Evolutionary conservation across 2,113 vertebrate genomes (phyloP).

Genomic region (Pipa parva): DNA sequence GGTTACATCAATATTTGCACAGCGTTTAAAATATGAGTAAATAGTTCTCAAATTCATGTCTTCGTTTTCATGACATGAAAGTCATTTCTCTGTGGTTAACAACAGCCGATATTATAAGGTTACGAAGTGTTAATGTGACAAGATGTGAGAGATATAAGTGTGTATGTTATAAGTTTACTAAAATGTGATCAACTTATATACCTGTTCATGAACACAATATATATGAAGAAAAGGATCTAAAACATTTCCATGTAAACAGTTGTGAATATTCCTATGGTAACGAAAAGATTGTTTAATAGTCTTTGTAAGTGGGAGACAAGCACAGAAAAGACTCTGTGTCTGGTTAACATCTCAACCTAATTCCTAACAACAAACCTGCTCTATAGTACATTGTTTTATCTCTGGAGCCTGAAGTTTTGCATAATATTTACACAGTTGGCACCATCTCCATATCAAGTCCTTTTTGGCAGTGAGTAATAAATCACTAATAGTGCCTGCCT

Average conservation of each 20-base stretch:
- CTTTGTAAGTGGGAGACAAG: slow-evolving; percentile 44
- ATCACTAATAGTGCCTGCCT: too few relatives aligned
- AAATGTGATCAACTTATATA: slow-evolving; percentile 31
- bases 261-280: slow-evolving; percentile 49
- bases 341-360: slow-evolving; percentile 51
- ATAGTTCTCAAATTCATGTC: neutral
- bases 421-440: slow-evolving; percentile 52
- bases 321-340: slow-evolving; percentile 46
- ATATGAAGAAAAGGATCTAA: slow-evolving; percentile 53
- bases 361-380: slow-evolving; percentile 46
- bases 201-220: slow-evolving; percentile 15
- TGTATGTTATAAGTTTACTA: slow-evolving; percentile 1
- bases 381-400: slow-evolving; percentile 49
- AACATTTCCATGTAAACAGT: slow-evolving; percentile 61
- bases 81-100: slow-evolving; percentile 28
- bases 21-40: neutral
- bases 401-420: slow-evolving; percentile 47
- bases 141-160: too few relatives aligned
- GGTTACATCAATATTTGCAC: neutral
- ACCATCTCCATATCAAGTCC: slow-evolving; percentile 50
- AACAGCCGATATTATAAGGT: slow-evolving; percentile 3
- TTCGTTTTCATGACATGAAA: slow-evolving; percentile 15
- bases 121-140: too few relatives aligned
- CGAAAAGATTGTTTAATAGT: slow-evolving; percentile 58
- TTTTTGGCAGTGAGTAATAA: slow-evolving; percentile 54